Evolutionary conservation across 2,888 invertebrate species (phyloP), one percentile per base, ranked within the genome.

Genomic region (Heteromyza rotundicornis): DNA sequence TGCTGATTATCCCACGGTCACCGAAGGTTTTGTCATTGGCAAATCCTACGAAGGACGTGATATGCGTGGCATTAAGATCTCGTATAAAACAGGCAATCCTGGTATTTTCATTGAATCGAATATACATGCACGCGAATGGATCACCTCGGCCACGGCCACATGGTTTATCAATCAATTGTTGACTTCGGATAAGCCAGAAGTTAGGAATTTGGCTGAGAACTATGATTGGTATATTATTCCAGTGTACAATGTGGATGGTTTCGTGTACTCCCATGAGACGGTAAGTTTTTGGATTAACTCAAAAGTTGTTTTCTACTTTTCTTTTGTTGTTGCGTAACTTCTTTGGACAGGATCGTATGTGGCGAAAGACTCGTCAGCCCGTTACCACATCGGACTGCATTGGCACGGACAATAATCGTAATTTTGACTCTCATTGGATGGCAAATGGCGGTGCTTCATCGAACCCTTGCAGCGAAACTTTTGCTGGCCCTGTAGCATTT

Each of bases 201-300:
- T 89, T 0, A 84, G 87, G 22, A 76, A 81, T 10, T 78, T 92
- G 70, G 88, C 90, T 1, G 87, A 90, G 65, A 84, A 84, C 59
- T 88, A 89, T 68, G 89, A 92, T 70, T 92, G 91, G 91, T 89
- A 91, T 73, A 85, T 92, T 64, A 85, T 92, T 61, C 92, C 92
- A 0, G 87, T 89, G 0, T 82, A 86, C 1, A 92, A 92, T 78
- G 90, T 91, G 32, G 92, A 92, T 82, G 92, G 92, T n/a, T 92
- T 90, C 75, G 86, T 75, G 1, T 90, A 88, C 72, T 87, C 89
- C 0, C 89, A 89, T 70, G 84, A 84, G 1, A 82, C 76, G 64
- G 90, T 91, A 82, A 84, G 86, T 83, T 12, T 32, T 12, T 12
- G 32, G 40, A 40, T 10, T n/a, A n/a, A 40, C 40, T n/a, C n/a